phyloP scores from a whole-genome alignment of 2,888 invertebrate species.

The Tridacna crocea region DNA sequence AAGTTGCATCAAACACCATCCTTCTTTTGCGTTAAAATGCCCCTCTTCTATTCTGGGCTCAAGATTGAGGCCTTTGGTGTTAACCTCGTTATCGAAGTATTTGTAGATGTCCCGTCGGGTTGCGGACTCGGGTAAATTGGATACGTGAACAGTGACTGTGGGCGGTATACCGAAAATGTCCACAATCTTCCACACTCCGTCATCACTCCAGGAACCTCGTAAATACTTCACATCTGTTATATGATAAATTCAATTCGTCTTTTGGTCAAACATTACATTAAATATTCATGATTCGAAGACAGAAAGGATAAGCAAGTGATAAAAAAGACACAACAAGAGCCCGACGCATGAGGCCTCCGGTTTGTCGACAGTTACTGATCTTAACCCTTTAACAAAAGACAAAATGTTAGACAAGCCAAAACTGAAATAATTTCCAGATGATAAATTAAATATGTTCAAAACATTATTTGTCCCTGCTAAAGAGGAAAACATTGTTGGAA shows the following conservation, averaged over 20 bases:
- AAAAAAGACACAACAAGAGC: neutral
- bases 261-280: neutral
- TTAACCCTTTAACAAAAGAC: no score
- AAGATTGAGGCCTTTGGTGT: neutral
- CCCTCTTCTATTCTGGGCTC: conserved; percentile 16
- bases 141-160: conserved; percentile 19
- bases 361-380: no score
- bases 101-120: conserved; percentile 8
- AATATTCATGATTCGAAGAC: neutral
- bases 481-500: no score
- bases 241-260: neutral
- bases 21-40: conserved; percentile 19
- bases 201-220: conserved; percentile 8
- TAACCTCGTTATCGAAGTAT: conserved; percentile 39
- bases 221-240: conserved; percentile 25
- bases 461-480: no score
- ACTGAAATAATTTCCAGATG: no score
- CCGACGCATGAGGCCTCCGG: no score
- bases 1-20: conserved; percentile 28
- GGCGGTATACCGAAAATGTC: conserved; percentile 15
- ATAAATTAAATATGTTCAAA: no score
- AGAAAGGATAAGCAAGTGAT: neutral
- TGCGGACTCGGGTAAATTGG: conserved; percentile 22
- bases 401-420: no score
- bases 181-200: conserved; percentile 25